Evolutionary conservation across 2,888 invertebrate species (phyloP).

Genomic region (Thereva nobilitata): DNA sequence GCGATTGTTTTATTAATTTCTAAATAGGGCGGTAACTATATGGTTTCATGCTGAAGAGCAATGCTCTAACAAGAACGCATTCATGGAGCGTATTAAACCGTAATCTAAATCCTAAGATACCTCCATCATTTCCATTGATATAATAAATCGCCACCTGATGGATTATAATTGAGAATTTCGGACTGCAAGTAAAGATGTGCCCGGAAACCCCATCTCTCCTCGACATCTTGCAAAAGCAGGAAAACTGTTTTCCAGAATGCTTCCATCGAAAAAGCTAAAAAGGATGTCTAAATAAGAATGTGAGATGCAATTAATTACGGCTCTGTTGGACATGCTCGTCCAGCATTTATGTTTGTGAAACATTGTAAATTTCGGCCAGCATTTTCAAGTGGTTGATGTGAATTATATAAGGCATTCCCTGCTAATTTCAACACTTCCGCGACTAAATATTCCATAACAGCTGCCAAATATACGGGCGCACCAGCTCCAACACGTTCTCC

Average conservation of each 20-base stretch:
- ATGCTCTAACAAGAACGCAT: too few species aligned
- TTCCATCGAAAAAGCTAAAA: slow-evolving; percentile 67
- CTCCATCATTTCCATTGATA: slow-evolving; percentile 99
- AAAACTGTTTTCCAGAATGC: slow-evolving; percentile 78
- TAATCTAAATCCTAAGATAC: too few species aligned
- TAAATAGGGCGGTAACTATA: too few species aligned
- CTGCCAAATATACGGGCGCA: too few species aligned
- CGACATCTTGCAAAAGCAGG: slow-evolving; percentile 90
- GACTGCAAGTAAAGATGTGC: slow-evolving; percentile 91
- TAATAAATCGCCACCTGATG: slow-evolving; percentile 93
- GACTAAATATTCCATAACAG: too few species aligned
- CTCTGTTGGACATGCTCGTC: slow-evolving; percentile 88
- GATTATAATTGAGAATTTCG: slow-evolving; percentile 85
- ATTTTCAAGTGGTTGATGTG: slow-evolving; percentile 98
- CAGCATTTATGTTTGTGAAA: slow-evolving; percentile 86
- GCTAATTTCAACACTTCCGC: too few species aligned
- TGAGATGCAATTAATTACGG: slow-evolving; percentile 60
- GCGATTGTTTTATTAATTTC: too few species aligned
- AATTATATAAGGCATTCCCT: slow-evolving; percentile 91
- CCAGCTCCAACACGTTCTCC: too few species aligned
- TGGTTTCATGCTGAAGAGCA: too few species aligned
- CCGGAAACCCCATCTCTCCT: slow-evolving; percentile 94
- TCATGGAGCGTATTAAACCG: too few species aligned
- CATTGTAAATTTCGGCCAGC: slow-evolving; percentile 92
- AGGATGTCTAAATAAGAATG: too few species aligned